These are phyloP conservation scores for Atta texana DNA, from an alignment of 1,140 invertebrate species.

Conservation along the genomic window DNA sequence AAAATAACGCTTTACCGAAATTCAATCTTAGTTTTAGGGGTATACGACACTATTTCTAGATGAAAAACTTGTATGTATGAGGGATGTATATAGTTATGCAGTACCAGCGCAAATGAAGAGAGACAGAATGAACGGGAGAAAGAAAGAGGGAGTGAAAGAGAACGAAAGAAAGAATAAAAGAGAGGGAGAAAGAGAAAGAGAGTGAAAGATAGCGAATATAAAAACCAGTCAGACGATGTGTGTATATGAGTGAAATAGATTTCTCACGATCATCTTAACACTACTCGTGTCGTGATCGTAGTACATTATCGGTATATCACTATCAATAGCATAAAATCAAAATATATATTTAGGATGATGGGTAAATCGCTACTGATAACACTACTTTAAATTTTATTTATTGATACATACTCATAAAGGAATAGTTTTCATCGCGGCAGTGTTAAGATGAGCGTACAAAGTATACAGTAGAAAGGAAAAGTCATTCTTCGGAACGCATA, in stretches of 20 bases:
- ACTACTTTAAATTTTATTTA: conserved; percentile 64
- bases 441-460: conserved; percentile 77
- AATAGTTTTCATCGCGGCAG: conserved; percentile 54
- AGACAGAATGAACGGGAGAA: conserved; percentile 21
- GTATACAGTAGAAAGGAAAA: conserved; percentile 78
- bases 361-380: conserved; percentile 63
- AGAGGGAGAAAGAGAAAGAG: conserved; percentile 14
- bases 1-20: conserved; percentile 85
- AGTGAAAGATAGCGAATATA: conserved; percentile 35
- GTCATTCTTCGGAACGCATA: conserved; percentile 71
- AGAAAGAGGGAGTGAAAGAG: conserved; percentile 24
- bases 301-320: conserved; percentile 49
- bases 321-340: conserved; percentile 76
- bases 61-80: conserved; percentile 81
- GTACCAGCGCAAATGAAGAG: conserved; percentile 67
- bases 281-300: conserved; percentile 63
- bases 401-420: conserved; percentile 40
- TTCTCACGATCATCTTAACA: conserved; percentile 79
- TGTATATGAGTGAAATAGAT: conserved; percentile 71
- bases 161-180: not conserved
- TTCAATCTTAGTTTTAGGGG: conserved; percentile 82
- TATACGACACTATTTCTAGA: conserved; percentile 83
- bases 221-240: conserved; percentile 66
- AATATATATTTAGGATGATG: conserved; percentile 71
- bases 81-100: conserved; percentile 80